Conservation (phyloP, 2,113 vertebrate genomes). For the Jaculus jaculus region DNA sequence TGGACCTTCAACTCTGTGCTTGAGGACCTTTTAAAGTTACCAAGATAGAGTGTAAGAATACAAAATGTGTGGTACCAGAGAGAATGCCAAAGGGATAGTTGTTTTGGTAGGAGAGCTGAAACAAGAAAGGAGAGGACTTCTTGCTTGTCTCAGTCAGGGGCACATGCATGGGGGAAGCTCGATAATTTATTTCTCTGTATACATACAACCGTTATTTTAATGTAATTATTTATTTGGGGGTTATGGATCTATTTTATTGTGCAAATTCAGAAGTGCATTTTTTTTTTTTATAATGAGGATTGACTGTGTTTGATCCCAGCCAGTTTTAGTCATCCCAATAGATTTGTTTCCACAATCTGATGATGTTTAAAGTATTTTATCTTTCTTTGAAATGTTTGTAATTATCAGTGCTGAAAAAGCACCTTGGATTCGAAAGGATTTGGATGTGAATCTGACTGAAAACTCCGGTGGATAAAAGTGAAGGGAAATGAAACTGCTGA, state of each 20-base stretch:
- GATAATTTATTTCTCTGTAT: background rate
- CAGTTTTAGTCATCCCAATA: slow-evolving; percentile 10
- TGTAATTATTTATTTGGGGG: background rate
- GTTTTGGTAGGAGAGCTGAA: background rate
- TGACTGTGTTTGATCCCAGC: background rate
- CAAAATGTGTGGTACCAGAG: background rate
- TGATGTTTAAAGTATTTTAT: slow-evolving; percentile 13
- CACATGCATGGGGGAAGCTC: background rate
- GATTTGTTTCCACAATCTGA: background rate
- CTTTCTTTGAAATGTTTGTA: background rate
- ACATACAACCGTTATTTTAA: background rate
- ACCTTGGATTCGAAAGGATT: slow-evolving; percentile 6
- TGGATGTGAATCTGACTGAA: background rate
- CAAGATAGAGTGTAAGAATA: background rate
- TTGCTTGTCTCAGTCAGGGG: background rate
- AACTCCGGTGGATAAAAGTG: background rate
- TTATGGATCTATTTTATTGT: background rate
- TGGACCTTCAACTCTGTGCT: background rate
- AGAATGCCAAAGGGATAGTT: background rate
- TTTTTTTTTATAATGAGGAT: background rate
- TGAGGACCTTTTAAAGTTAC: background rate
- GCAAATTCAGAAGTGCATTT: background rate
- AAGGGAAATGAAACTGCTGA: slow-evolving; percentile 20
- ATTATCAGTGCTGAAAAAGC: background rate
- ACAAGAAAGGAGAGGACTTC: background rate